A percentile compares a stretch with the other conserved stretches of the same genome.
Conservation (phyloP, 2,888 invertebrate species). For the Archips crataeganus region DNA sequence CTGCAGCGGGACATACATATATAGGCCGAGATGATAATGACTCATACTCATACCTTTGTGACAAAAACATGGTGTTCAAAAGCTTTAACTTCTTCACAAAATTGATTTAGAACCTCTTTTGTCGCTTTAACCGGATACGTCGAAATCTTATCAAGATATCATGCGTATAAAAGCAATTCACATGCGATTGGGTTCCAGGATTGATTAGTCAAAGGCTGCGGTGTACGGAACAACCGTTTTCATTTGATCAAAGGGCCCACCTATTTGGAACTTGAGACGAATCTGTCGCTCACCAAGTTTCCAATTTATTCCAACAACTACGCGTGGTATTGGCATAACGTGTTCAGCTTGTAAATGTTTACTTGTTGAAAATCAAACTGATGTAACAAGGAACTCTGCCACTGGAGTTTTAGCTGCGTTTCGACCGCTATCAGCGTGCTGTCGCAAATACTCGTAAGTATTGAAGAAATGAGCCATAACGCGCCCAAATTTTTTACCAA, state of each 20-base stretch:
- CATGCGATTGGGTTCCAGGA: conserved; percentile 8
- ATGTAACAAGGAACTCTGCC: not conserved
- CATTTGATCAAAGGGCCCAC: conserved; percentile 6
- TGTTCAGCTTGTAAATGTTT: not conserved
- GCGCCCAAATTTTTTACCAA: too few relatives aligned
- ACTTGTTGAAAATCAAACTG: not conserved
- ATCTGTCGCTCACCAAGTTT: not conserved
- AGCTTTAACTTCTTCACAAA: not conserved
- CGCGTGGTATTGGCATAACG: not conserved
- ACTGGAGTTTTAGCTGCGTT: too few relatives aligned
- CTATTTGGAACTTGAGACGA: conserved; percentile 11
- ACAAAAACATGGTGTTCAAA: too few relatives aligned
- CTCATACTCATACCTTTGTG: too few relatives aligned
- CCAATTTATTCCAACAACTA: conserved; percentile 1
- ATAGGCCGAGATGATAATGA: too few relatives aligned
- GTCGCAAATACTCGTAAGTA: too few relatives aligned
- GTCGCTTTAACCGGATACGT: not conserved
- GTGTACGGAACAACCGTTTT: not conserved
- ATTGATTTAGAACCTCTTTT: not conserved
- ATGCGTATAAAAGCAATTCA: conserved; percentile 1
- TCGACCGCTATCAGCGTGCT: too few relatives aligned
- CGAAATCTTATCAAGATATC: conserved; percentile 3
- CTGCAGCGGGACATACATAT: too few relatives aligned
- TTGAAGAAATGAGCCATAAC: too few relatives aligned
- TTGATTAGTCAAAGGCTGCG: conserved; percentile 28